Base-by-base conservation (phyloP, 1,140 invertebrate genomes). In the Ephestia elutella region DNA sequence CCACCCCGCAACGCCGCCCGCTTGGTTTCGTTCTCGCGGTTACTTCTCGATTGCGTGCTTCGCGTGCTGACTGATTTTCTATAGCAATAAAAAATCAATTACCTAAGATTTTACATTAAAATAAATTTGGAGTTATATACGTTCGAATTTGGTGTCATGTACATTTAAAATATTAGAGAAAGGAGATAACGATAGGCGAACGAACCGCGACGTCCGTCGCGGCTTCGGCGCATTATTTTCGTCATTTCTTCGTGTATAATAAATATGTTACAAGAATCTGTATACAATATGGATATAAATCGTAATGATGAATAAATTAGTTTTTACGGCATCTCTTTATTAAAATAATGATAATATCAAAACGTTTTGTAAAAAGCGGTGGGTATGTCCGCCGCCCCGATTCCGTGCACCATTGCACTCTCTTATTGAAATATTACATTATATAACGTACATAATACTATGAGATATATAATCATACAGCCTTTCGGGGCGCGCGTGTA, bases 1-100 rank as follows among this genome's bases (percentile, higher is more conserved):
- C 57, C 56, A 55, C 62, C 56, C 51, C 80, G 80, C 79, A 80
- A 79, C 80, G 83, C 85, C 82, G 80, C 82, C 83, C 80, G 85
- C 83, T 86, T 87, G 77, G 70, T 86, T 86, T 87, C 76, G 77
- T 84, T 86, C 86, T 86, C 80, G 86, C 86, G 83, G 82, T 86
- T 89, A 89, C 89, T 90, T 89, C 89, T 90, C 87, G 85, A 89
- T 90, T 89, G 87, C 86, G 87, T 90, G 89, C 89, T 90, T 90
- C 82, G 89, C 89, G 89, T 90, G 89, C 89, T 89, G 89, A 89
- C 89, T 90, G 89, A 90, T 90, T 90, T 90, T 90, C 89, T 89
- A 90, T 90, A 90, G 89, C 89, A 90, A 90, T 90, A 89, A 90
- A 60, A 89, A 89, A 87, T 89, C 87, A 90, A 90, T 90, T 90